Evolutionary conservation across 2,797 vertebrate species (phyloP).

Genomic region (Serranus cabrilla): DNA sequence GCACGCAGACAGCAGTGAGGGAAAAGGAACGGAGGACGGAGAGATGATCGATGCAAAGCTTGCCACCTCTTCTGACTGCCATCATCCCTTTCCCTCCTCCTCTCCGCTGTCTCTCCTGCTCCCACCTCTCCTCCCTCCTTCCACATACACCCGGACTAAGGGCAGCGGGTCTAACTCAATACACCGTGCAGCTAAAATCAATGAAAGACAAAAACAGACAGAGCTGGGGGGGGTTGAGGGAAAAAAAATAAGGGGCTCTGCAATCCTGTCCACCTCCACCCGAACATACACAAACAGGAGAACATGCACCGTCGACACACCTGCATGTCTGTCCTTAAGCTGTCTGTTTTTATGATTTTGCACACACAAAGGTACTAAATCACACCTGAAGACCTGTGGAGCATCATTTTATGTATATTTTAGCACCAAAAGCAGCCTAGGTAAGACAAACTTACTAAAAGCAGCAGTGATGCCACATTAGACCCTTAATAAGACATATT

Average conservation of each 20-base stretch:
- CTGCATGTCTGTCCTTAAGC: background rate
- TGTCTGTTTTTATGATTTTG: background rate
- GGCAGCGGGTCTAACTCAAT: conserved; percentile 69
- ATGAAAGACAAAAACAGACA: conserved; percentile 59
- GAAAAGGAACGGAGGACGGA: conserved; percentile 3
- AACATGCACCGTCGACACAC: conserved; percentile 5
- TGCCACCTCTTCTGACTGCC: conserved; percentile 62
- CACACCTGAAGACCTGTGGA: conserved; percentile 1
- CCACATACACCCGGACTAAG: conserved; percentile 48
- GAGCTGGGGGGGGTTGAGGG: conserved; percentile 8
- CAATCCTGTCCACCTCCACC: conserved; percentile 27
- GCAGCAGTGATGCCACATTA: background rate
- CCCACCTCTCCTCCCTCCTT: conserved; percentile 26
- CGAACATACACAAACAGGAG: conserved; percentile 10
- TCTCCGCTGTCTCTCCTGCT: conserved; percentile 16
- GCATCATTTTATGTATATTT: background rate
- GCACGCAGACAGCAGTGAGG: conserved; percentile 3
- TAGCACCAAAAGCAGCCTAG: background rate
- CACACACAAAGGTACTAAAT: background rate
- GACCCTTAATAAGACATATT: background rate
- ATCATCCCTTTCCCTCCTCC: conserved; percentile 49
- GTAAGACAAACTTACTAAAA: background rate
- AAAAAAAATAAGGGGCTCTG: conserved; percentile 33
- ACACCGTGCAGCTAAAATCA: conserved; percentile 67
- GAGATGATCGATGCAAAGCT: conserved; percentile 67